Percentiles rank a stretch among this genome's conserved stretches.
Conservation (phyloP, 2,113 vertebrate genomes). For the Coreoperca whiteheadi region DNA sequence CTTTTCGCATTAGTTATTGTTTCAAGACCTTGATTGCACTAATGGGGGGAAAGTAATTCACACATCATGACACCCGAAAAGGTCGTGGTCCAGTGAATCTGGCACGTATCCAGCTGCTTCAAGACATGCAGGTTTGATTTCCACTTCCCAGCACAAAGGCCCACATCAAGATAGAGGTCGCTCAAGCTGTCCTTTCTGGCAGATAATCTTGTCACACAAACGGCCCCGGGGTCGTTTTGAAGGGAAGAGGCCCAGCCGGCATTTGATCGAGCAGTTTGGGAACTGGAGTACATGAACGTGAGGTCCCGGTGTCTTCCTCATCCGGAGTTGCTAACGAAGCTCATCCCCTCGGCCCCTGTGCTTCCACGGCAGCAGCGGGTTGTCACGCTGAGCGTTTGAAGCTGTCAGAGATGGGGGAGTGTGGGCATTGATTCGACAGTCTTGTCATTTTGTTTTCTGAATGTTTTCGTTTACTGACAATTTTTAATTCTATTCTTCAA, state of each 20-base stretch:
- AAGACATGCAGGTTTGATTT: conserved; percentile 10
- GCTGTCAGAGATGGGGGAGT: background rate
- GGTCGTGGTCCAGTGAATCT: conserved; percentile 10
- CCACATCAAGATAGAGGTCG: background rate
- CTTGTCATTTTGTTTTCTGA: background rate
- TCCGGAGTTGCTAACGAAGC: conserved; percentile 6
- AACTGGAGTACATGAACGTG: conserved; percentile 6
- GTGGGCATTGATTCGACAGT: background rate
- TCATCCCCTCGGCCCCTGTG: background rate
- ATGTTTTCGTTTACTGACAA: background rate
- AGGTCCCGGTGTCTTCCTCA: conserved; percentile 2
- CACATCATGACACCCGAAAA: background rate
- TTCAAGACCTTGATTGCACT: background rate
- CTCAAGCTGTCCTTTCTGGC: conserved; percentile 24
- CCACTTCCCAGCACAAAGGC: conserved; percentile 17
- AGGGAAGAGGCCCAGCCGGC: background rate
- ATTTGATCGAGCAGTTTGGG: background rate
- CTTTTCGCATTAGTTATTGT: background rate
- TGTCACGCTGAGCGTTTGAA: conserved; percentile 10
- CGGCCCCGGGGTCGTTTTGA: conserved; percentile 3
- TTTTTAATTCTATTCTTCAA: background rate
- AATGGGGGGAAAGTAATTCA: background rate
- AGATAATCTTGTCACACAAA: conserved; percentile 14
- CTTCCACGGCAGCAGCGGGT: conserved; percentile 18
- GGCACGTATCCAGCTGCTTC: background rate